These are phyloP conservation scores for Cephalotes varians DNA, from an alignment of 2,888 invertebrate genomes.

Conservation along the genomic window DNA sequence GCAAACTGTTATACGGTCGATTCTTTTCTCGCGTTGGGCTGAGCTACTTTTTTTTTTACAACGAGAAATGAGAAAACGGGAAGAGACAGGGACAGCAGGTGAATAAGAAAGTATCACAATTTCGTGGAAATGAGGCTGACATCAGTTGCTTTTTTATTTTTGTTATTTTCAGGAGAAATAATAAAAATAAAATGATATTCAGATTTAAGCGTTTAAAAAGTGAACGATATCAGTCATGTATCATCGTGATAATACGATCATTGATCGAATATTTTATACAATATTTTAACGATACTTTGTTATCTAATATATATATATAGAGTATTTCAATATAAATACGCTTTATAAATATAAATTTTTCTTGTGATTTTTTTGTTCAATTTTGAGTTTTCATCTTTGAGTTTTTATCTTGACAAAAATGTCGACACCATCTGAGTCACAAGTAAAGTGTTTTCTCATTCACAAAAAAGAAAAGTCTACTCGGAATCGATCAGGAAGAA, in stretches of 20 bases:
- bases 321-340: too few relatives aligned
- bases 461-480: background rate
- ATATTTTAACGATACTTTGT: too few relatives aligned
- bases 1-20: background rate
- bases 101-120: conserved; percentile 47
- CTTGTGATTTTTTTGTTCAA: background rate
- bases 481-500: background rate
- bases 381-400: background rate
- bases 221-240: background rate
- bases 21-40: background rate
- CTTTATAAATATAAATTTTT: background rate
- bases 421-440: background rate
- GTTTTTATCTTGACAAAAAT: background rate
- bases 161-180: background rate
- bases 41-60: conserved; percentile 17
- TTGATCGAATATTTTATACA: too few relatives aligned
- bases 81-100: conserved; percentile 50
- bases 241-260: background rate
- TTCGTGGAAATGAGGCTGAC: conserved; percentile 38
- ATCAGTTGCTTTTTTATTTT: background rate
- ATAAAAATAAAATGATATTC: background rate
- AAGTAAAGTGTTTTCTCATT: background rate
- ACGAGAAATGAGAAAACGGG: conserved; percentile 22
- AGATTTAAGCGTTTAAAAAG: background rate
- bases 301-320: too few relatives aligned